Percentiles rank a stretch among this genome's conserved stretches.
Evolutionary conservation across 2,888 invertebrate species (phyloP).

Genomic region (Drosophila anceps): DNA sequence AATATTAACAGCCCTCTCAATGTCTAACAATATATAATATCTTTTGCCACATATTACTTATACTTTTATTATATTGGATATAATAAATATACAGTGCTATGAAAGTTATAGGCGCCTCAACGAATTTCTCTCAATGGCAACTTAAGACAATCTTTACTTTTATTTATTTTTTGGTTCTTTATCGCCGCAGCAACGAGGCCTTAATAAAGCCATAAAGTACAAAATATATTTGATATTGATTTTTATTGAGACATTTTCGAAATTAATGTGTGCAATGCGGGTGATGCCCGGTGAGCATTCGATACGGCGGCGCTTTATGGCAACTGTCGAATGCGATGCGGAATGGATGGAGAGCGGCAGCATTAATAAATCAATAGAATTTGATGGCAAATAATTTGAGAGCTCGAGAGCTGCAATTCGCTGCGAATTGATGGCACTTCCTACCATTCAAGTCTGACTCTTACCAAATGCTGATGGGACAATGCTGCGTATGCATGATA

Average conservation of each 20-base stretch:
- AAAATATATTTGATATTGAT: conserved; percentile 68
- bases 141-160: conserved; percentile 26
- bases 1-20: neutral
- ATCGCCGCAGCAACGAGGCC: conserved; percentile 16
- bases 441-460: neutral
- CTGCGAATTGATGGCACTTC: conserved; percentile 27
- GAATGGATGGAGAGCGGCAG: conserved; percentile 52
- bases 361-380: conserved; percentile 76
- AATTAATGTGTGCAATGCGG: conserved; percentile 61
- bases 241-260: conserved; percentile 75
- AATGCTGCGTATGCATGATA: conserved; percentile 30
- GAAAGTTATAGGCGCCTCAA: neutral
- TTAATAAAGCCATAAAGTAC: conserved; percentile 60
- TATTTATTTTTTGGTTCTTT: conserved; percentile 8
- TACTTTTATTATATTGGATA: neutral
- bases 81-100: neutral
- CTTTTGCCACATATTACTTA: neutral
- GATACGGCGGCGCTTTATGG: conserved; percentile 42
- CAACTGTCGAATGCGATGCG: conserved; percentile 51
- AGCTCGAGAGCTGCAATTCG: conserved; percentile 54
- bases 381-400: conserved; percentile 72
- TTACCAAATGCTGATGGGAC: neutral
- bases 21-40: neutral
- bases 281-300: conserved; percentile 12
- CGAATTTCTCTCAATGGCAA: conserved; percentile 10